phyloP scores from a whole-genome alignment of 2,113 vertebrate genomes.

The Bufo bufo region DNA sequence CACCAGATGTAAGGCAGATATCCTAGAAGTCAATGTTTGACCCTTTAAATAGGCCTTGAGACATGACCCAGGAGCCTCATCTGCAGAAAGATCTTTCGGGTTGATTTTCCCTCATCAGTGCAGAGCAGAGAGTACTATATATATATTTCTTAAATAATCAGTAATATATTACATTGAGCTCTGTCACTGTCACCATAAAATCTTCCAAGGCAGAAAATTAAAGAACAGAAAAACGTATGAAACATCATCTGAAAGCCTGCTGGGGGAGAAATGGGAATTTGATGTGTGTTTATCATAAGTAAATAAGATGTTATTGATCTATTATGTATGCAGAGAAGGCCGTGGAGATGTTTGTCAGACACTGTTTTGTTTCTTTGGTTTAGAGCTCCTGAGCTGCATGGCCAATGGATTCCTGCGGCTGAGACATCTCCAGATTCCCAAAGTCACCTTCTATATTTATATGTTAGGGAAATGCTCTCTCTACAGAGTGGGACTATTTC shows the following conservation, averaged over 20 bases:
- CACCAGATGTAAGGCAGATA: too few relatives aligned
- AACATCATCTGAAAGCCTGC: not conserved
- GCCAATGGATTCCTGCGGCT: not conserved
- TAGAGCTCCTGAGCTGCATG: conserved; percentile 26
- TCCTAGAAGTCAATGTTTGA: too few relatives aligned
- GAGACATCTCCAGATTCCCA: conserved; percentile 15
- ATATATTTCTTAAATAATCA: not conserved
- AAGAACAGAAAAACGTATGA: conserved; percentile 23
- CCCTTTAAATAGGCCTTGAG: too few relatives aligned
- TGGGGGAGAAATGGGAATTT: not conserved
- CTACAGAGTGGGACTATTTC: conserved; percentile 1
- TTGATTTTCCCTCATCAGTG: too few relatives aligned
- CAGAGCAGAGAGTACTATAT: too few relatives aligned
- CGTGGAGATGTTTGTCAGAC: conserved; percentile 1
- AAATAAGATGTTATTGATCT: conserved; percentile 54
- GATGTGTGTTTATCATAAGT: conserved; percentile 53
- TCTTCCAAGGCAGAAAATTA: conserved; percentile 47
- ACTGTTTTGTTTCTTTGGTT: not conserved
- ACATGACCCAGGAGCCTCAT: too few relatives aligned
- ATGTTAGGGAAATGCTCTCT: not conserved
- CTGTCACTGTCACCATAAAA: conserved; percentile 34
- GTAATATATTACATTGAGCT: not conserved
- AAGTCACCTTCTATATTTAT: conserved; percentile 53
- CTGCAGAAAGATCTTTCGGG: too few relatives aligned
- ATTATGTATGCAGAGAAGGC: conserved; percentile 38